Percentiles rank a stretch among this genome's conserved stretches.
These are phyloP conservation scores for Rhineura floridana DNA, from an alignment of 2,113 vertebrate species.

Conservation along the genomic window DNA sequence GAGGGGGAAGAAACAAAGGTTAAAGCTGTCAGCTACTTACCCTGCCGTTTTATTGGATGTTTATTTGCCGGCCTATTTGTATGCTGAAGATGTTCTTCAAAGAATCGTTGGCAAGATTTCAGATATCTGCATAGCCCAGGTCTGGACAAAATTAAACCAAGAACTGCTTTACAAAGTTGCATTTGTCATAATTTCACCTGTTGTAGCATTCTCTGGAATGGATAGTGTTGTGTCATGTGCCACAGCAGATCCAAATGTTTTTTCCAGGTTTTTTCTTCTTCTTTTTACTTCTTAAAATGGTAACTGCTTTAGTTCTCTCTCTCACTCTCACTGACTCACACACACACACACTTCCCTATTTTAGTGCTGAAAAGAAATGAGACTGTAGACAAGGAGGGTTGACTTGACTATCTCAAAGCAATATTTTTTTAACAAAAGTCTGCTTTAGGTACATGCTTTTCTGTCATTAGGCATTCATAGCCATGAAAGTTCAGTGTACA, in stretches of 20 bases:
- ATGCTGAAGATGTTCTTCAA: slow-evolving; percentile 58
- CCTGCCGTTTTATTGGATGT: slow-evolving; percentile 63
- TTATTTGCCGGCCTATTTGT: slow-evolving; percentile 59
- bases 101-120: slow-evolving; percentile 57
- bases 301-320: slow-evolving; percentile 27
- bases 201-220: slow-evolving; percentile 23
- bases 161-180: slow-evolving; percentile 52
- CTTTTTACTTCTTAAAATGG: slow-evolving; percentile 29
- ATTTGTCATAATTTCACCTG: slow-evolving; percentile 38
- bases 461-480: neutral
- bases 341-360: neutral
- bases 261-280: slow-evolving; percentile 23
- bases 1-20: slow-evolving; percentile 63
- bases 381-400: neutral
- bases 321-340: neutral
- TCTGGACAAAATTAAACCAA: slow-evolving; percentile 45
- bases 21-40: slow-evolving; percentile 60
- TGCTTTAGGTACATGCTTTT: neutral
- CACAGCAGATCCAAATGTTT: slow-evolving; percentile 29
- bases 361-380: slow-evolving; percentile 39
- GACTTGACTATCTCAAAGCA: slow-evolving; percentile 14
- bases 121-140: slow-evolving; percentile 62
- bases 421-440: slow-evolving; percentile 14
- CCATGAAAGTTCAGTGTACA: slow-evolving; percentile 8
- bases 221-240: slow-evolving; percentile 48